Percentiles rank a stretch among this genome's conserved stretches.
Conservation (phyloP, 2,113 vertebrate genomes). For the Coptodon bakossiorum region DNA sequence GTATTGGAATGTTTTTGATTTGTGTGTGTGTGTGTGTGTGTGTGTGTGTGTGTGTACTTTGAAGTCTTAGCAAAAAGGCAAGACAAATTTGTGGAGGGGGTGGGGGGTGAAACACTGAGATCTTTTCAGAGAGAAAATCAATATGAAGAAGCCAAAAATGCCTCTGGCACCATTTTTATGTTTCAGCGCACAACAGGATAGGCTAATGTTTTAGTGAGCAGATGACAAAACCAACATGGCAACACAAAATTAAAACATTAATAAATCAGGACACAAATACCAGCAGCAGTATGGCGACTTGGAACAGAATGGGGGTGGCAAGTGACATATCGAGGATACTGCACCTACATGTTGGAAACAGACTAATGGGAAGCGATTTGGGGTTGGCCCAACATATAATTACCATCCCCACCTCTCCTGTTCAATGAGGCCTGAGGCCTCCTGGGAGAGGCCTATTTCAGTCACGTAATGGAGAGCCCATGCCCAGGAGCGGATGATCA, state of each 20-base stretch:
- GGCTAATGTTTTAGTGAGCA: slow-evolving; percentile 48
- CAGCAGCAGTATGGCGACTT: slow-evolving; percentile 23
- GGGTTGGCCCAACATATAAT: slow-evolving; percentile 71
- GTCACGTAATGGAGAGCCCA: slow-evolving; percentile 67
- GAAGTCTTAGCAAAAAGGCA: not conserved
- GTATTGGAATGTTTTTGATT: not conserved
- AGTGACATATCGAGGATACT: slow-evolving; percentile 60
- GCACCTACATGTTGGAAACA: slow-evolving; percentile 30
- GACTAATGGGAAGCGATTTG: slow-evolving; percentile 74
- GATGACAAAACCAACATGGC: slow-evolving; percentile 56
- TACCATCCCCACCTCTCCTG: slow-evolving; percentile 70
- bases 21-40: not conserved
- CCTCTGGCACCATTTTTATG: not conserved
- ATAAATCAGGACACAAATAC: slow-evolving; percentile 54
- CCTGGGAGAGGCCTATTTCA: slow-evolving; percentile 67
- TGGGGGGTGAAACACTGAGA: not conserved
- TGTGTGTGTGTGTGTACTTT: not conserved
- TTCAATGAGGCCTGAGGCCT: slow-evolving; percentile 72
- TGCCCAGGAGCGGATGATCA: slow-evolving; percentile 55
- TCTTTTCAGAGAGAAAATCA: not conserved
- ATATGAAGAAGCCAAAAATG: not conserved
- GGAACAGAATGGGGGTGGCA: slow-evolving; percentile 28
- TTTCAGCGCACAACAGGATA: slow-evolving; percentile 4
- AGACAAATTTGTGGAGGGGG: not conserved
- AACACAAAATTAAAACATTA: slow-evolving; percentile 49